Percentiles rank a stretch among this genome's conserved stretches.
These are phyloP conservation scores for Falco biarmicus DNA, from an alignment of 2,797 vertebrate genomes.

Conservation along the genomic window DNA sequence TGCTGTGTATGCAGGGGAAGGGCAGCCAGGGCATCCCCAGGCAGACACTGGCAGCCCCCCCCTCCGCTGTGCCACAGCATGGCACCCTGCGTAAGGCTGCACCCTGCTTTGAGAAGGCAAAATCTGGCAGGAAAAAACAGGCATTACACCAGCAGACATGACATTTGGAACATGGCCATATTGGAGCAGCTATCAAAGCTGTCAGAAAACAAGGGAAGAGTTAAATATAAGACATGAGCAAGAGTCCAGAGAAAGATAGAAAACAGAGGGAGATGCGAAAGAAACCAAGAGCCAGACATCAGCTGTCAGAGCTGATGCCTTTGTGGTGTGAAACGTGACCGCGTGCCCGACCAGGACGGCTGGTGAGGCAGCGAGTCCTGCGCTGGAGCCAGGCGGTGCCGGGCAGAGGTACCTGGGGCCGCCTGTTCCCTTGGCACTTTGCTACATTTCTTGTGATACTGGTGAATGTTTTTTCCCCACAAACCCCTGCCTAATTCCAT, in stretches of 20 bases:
- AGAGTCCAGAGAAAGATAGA: neutral
- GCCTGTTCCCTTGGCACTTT: neutral
- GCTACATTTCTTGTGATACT: neutral
- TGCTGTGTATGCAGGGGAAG: neutral
- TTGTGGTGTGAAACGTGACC: neutral
- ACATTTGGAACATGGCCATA: neutral
- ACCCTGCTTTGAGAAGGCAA: neutral
- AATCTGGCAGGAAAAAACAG: neutral
- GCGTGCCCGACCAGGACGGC: neutral
- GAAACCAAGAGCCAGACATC: neutral
- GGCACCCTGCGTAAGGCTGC: neutral
- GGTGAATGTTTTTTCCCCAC: neutral
- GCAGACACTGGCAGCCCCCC: neutral
- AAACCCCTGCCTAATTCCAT: neutral
- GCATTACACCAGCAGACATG: neutral
- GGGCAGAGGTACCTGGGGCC: rapidly evolving
- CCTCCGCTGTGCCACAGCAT: neutral
- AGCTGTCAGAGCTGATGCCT: neutral
- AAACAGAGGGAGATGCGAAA: neutral
- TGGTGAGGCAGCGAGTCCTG: neutral
- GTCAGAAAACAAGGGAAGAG: conserved; percentile 7
- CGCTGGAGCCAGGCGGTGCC: neutral
- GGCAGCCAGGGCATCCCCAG: neutral
- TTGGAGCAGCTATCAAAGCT: conserved; percentile 2
- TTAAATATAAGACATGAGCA: neutral